Conservation (phyloP, 2,797 vertebrate species). For the Telmatherina bonti region DNA sequence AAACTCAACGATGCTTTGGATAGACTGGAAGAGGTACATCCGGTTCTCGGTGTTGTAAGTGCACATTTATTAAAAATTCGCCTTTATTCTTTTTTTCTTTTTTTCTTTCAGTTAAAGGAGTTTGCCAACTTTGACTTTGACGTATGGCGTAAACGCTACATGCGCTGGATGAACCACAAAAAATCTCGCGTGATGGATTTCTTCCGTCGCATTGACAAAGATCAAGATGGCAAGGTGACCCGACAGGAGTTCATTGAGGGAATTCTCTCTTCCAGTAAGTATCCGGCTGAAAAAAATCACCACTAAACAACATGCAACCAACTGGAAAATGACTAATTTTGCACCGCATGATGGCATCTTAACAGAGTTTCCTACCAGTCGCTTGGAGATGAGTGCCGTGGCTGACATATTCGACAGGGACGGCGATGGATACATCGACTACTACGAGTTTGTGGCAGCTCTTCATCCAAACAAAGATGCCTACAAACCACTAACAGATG, state of each 20-base stretch:
- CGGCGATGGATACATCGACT: slow-evolving; percentile 99
- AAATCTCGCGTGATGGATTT: slow-evolving; percentile 99
- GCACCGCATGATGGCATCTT: slow-evolving; percentile 10
- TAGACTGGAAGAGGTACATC: slow-evolving; percentile 93
- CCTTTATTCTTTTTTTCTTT: not conserved
- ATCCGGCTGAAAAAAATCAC: not conserved
- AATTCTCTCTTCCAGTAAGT: slow-evolving; percentile 98
- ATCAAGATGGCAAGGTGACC: slow-evolving; percentile 99
- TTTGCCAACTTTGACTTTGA: slow-evolving; percentile 99
- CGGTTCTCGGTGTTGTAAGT: not conserved
- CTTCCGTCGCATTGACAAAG: slow-evolving; percentile 98
- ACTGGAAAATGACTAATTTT: not conserved
- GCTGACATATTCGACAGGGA: slow-evolving; percentile 99
- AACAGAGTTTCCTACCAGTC: slow-evolving; percentile 96
- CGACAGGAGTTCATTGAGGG: slow-evolving; percentile 99
- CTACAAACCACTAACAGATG: slow-evolving; percentile 97
- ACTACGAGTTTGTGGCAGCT: slow-evolving; percentile 99
- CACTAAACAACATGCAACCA: not conserved
- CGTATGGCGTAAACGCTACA: slow-evolving; percentile 98
- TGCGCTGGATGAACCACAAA: slow-evolving; percentile 99
- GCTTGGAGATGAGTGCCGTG: slow-evolving; percentile 98
- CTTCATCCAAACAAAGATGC: slow-evolving; percentile 99
- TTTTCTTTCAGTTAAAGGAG: slow-evolving; percentile 88
- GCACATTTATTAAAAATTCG: not conserved
- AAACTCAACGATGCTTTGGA: slow-evolving; percentile 97